Evolutionary conservation across 1,140 invertebrate genomes (phyloP).

Genomic region (Brachionus rotundiformis): DNA sequence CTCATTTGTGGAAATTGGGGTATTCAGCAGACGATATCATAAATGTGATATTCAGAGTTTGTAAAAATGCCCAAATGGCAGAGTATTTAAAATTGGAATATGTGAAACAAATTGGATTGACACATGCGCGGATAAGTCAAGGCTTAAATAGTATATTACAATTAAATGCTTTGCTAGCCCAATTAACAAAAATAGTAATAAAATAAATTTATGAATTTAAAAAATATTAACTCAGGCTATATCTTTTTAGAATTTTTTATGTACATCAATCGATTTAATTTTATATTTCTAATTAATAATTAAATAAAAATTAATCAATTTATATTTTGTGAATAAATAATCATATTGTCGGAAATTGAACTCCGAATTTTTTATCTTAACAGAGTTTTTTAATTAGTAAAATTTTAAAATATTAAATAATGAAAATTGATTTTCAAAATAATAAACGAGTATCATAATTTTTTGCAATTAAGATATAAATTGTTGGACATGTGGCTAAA

Average conservation of each 20-base stretch:
- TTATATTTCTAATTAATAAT: neutral
- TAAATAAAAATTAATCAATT: neutral
- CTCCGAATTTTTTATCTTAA: conserved; percentile 3
- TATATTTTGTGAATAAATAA: neutral
- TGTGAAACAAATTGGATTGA: conserved; percentile 86
- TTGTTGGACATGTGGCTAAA: conserved; percentile 2
- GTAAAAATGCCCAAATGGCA: conserved; percentile 74
- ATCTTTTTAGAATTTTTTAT: neutral
- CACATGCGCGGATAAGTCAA: conserved; percentile 85
- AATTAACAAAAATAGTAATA: conserved; percentile 64
- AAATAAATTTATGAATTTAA: neutral
- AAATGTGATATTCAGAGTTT: conserved; percentile 87
- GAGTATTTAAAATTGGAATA: conserved; percentile 82
- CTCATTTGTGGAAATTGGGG: conserved; percentile 84
- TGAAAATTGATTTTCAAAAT: neutral
- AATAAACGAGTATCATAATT: neutral
- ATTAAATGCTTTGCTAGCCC: conserved; percentile 81
- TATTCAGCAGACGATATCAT: conserved; percentile 96
- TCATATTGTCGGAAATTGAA: conserved; percentile 29
- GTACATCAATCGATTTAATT: conserved; percentile 1
- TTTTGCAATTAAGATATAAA: neutral
- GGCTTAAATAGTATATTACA: conserved; percentile 84
- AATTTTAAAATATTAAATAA: neutral
- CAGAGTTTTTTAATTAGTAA: too few species aligned
- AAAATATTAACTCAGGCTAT: neutral